A percentile compares a stretch with the other conserved stretches of the same genome.
Evolutionary conservation across 2,888 invertebrate genomes (phyloP).

Genomic region (Periphyllus acericola): DNA sequence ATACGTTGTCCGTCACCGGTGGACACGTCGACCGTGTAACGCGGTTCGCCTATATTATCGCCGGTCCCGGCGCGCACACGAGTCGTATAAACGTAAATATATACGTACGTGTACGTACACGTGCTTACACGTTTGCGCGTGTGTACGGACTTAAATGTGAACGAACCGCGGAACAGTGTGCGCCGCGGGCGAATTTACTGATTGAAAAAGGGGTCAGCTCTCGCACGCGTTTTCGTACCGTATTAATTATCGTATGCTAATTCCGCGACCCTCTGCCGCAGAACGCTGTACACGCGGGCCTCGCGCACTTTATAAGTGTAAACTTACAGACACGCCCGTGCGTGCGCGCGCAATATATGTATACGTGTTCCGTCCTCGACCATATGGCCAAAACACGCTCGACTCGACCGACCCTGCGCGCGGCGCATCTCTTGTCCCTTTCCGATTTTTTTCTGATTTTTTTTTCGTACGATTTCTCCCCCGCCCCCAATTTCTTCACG

Average conservation of each 20-base stretch:
- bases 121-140: neutral
- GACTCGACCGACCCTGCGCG: neutral
- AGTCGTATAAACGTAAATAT: neutral
- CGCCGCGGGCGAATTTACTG: conserved; percentile 23
- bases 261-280: conserved; percentile 2
- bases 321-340: neutral
- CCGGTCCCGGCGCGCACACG: neutral
- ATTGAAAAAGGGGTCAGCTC: conserved; percentile 57
- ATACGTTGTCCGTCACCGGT: neutral
- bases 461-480: neutral
- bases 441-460: neutral
- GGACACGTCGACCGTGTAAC: neutral
- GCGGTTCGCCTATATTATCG: conserved; percentile 11
- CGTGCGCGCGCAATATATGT: neutral
- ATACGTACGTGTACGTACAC: neutral
- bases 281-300: conserved; percentile 6
- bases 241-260: conserved; percentile 52
- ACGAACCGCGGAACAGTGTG: too few relatives aligned
- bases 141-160: neutral
- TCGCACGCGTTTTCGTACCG: conserved; percentile 21
- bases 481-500: too few relatives aligned
- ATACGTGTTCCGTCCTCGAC: neutral
- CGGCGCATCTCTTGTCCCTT: too few relatives aligned
- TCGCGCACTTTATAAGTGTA: neutral
- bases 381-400: neutral